Evolutionary conservation across 2,797 vertebrate species (phyloP), one percentile per base, ranked within the genome.

Genomic region (Mallotus villosus): DNA sequence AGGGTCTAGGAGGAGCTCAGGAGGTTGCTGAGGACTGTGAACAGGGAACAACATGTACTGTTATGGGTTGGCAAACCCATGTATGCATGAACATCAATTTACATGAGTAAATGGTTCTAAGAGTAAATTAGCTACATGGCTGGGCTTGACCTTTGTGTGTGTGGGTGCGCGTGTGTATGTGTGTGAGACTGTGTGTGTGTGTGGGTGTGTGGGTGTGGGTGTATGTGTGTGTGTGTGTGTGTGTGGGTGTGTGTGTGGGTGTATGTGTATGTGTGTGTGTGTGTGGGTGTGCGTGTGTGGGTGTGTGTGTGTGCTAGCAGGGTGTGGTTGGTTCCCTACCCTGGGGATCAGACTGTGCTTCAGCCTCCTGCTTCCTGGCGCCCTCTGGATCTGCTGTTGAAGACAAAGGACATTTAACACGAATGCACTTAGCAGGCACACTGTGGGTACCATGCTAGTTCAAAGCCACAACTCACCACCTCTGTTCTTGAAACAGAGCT

Each of bases 401-500:
- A 69, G 60, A 73, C 24, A 5, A 63, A 61, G 12, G 67, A 41
- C 72, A 29, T 5, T 27, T 21, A 29, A 62, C 21, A 60, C 51
- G 1, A 51, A 51, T 6, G 19, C 41, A 12, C 41, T 12, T 46
- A 12, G 41, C 51, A n/a, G 51, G 51, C 4, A 55, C 51, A 55
- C 51, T n/a, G 51, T 55, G 51, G 51, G 51, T 17, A 55, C 51
- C 51, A 55, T n/a, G 19, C 17, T 17, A 1, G 19, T n/a, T 17
- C 2, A 55, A 8, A 55, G 17, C 22, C 63, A 57, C 14, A 53
- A 58, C n/a, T 83, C 88, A 97, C 96, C 93, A 0, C 86, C 88
- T 74, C 88, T 89, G n/a, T 84, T 83, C 74, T 91, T 94, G 88
- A 98, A 98, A 86, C 97, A 98, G n/a, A 97, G 82, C 69, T 95